Percentiles rank a stretch among this genome's conserved stretches.
These are phyloP conservation scores for Pachypanchax playfairii DNA, from an alignment of 2,113 vertebrate genomes.

Conservation along the genomic window DNA sequence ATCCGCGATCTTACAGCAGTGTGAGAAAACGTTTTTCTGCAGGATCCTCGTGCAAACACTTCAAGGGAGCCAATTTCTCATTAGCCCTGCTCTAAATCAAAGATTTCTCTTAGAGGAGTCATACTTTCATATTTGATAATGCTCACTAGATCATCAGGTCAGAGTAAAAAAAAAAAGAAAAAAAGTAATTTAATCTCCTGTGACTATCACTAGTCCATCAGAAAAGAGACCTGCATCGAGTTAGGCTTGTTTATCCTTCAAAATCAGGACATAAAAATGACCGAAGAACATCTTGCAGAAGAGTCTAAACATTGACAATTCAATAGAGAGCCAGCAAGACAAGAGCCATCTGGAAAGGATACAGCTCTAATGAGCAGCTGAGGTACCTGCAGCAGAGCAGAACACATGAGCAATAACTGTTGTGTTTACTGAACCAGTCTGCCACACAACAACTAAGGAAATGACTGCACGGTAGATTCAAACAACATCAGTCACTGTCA, in stretches of 20 bases:
- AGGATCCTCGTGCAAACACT: constrained; percentile 57
- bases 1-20: constrained; percentile 55
- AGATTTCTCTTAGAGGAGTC: constrained; percentile 12
- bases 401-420: constrained; percentile 43
- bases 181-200: constrained; percentile 31
- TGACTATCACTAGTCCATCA: constrained; percentile 19
- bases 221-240: constrained; percentile 30
- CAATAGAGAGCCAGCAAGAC: constrained; percentile 56
- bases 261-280: constrained; percentile 49
- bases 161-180: not conserved
- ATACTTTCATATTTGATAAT: constrained; percentile 25
- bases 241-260: constrained; percentile 42
- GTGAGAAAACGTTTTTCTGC: constrained; percentile 50
- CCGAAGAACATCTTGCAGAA: constrained; percentile 50
- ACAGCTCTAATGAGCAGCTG: constrained; percentile 64
- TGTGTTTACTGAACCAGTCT: constrained; percentile 41
- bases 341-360: constrained; percentile 77
- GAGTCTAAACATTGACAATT: constrained; percentile 65
- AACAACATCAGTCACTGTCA: not conserved
- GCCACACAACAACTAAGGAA: constrained; percentile 29
- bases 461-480: constrained; percentile 10
- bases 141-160: constrained; percentile 11
- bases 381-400: constrained; percentile 61
- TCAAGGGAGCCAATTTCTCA: constrained; percentile 37
- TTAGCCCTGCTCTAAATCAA: constrained; percentile 53